Evolutionary conservation across 2,888 invertebrate genomes (phyloP).

Genomic region (Tetragnatha montana): DNA sequence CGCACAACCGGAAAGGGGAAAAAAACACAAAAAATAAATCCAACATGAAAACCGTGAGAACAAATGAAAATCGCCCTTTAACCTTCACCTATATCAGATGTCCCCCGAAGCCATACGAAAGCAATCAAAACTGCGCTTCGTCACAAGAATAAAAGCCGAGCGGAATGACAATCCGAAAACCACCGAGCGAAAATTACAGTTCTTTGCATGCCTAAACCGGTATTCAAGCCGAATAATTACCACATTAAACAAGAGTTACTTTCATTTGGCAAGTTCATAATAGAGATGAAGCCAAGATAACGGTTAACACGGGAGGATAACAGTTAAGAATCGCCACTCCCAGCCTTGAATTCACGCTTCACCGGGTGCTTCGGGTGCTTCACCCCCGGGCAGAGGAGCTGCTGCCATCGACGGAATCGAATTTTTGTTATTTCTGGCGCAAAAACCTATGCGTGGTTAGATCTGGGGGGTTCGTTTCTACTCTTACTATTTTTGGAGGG

Average conservation of each 20-base stretch:
- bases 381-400: constrained; percentile 13
- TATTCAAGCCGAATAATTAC: constrained; percentile 28
- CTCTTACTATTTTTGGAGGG: no score
- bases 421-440: neutral
- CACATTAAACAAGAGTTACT: constrained; percentile 6
- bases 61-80: neutral
- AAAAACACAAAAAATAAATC: no score
- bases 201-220: constrained; percentile 22
- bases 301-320: neutral
- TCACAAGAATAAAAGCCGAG: neutral
- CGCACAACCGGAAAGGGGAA: neutral
- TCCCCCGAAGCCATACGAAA: neutral
- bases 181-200: constrained; percentile 29
- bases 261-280: constrained; percentile 19
- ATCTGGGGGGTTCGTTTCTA: neutral
- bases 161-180: constrained; percentile 24
- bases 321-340: constrained; percentile 2
- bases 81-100: constrained; percentile 2
- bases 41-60: constrained; percentile 28
- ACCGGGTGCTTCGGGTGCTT: constrained; percentile 1
- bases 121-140: neutral
- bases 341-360: constrained; percentile 40
- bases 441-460: neutral
- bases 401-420: constrained; percentile 11
- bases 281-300: constrained; percentile 38